Evolutionary conservation across 1,140 invertebrate genomes (phyloP).

Genomic region (Monomorium pharaonis): DNA sequence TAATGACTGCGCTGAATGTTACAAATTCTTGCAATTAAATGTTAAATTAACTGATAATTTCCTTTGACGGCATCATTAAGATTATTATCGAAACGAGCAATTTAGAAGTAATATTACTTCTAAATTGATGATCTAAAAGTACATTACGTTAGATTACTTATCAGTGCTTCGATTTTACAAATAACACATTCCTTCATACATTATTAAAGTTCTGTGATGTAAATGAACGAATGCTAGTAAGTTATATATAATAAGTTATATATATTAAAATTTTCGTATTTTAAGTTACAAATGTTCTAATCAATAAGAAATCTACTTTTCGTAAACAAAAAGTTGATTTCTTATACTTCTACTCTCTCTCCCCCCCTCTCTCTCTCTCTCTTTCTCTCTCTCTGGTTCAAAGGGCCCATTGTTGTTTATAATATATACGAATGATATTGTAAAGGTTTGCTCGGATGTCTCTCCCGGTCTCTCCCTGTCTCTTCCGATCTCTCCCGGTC

Average conservation of each 20-base stretch:
- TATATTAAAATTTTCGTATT: neutral
- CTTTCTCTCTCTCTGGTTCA: too few relatives aligned
- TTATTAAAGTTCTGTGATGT: neutral
- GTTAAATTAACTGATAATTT: neutral
- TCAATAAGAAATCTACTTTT: neutral
- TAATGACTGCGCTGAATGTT: neutral
- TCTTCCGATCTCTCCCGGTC: too few relatives aligned
- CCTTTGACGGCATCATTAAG: neutral
- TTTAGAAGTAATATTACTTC: conserved; percentile 18
- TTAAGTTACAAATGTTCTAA: neutral
- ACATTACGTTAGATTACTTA: neutral
- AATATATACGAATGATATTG: too few relatives aligned
- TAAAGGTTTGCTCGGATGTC: too few relatives aligned
- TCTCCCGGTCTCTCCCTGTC: too few relatives aligned
- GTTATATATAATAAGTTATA: too few relatives aligned
- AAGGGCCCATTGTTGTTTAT: too few relatives aligned
- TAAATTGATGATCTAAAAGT: neutral
- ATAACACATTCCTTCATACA: neutral
- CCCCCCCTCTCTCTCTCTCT: too few relatives aligned
- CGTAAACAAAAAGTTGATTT: neutral
- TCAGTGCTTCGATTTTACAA: neutral
- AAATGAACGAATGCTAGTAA: neutral
- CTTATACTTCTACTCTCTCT: too few relatives aligned
- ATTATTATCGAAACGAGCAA: neutral
- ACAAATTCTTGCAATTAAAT: neutral